Base-by-base conservation (phyloP, 1,140 invertebrate species). In the Tetramorium simillimum region DNA sequence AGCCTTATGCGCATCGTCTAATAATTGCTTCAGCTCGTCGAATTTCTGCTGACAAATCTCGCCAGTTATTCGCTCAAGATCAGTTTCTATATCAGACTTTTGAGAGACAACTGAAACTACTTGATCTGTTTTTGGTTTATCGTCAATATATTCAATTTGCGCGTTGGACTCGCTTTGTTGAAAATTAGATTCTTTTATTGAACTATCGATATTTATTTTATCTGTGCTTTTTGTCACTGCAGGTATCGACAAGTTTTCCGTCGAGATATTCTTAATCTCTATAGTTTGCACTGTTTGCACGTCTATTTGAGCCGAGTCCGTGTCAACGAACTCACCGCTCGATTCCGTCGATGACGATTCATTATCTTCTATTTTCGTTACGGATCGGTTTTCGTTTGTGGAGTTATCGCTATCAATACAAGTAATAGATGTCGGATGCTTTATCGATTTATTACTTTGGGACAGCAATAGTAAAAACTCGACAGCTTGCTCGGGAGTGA, bases 401-500 rank as follows among this genome's bases (percentile, higher is more conserved):
- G 37, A 37, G 58, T 70, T 58, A 24, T 62, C 43, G 56, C 58
- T 77, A 85, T 84, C 84, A 43, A 53, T 80, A 46, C 21, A 16
- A 33, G 24, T 18, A 46, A 67, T 33, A 37, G 40, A 49, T 14
- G 53, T 60, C 67, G 51, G 14, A 24, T 51, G 58, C 65, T 67
- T 69, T 86, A 76, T 56, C 16, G 53, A 58, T 77, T 77, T 86
- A 43, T 65, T 75, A 70, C 37, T 76, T 78, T 91, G 87, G 33
- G 92, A 93, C 0, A 94, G 88, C 60, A 92, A 87, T 10, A 93
- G 89, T 9, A 95, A 73, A 33, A 95, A 88, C 43, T 93, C 91
- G 14, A 93, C 80, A 6, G 92, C 89, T 89, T 95, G 91, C 67
- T 94, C 91, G n/a, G 92, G 76, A 81, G 78, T 94, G 3, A 95